Percentiles rank a stretch among this genome's conserved stretches.
Evolutionary conservation across 2,113 vertebrate genomes (phyloP).

Genomic region (Colistium nudipinnis): DNA sequence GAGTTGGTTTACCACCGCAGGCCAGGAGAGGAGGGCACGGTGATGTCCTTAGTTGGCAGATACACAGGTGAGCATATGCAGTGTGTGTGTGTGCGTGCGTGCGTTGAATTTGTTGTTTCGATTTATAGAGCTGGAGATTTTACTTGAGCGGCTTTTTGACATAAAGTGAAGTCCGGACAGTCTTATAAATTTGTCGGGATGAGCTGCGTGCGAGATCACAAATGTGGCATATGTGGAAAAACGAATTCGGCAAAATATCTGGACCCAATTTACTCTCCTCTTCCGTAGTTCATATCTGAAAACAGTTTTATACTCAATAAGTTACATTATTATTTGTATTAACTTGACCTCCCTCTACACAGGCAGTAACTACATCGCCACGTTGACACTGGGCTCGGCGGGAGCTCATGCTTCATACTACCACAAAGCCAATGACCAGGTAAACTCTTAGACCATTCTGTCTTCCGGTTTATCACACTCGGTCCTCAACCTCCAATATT

Average conservation of each 20-base stretch:
- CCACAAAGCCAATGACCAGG: slow-evolving; percentile 91
- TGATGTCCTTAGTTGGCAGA: slow-evolving; percentile 87
- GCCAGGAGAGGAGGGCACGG: slow-evolving; percentile 86
- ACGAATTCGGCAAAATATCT: no score
- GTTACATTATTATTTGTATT: neutral
- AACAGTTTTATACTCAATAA: no score
- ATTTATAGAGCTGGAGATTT: neutral
- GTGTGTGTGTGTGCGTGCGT: no score
- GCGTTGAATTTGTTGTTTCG: neutral
- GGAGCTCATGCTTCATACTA: slow-evolving; percentile 89
- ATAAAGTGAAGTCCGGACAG: no score
- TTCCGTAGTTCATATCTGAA: no score
- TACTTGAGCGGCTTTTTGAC: no score
- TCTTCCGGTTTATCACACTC: neutral
- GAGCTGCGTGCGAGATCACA: no score
- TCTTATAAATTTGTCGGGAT: no score
- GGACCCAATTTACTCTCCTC: no score
- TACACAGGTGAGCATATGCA: slow-evolving; percentile 80
- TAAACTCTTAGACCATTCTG: slow-evolving; percentile 18
- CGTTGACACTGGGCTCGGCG: slow-evolving; percentile 84
- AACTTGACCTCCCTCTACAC: neutral
- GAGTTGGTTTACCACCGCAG: slow-evolving; percentile 89
- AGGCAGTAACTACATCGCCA: slow-evolving; percentile 88
- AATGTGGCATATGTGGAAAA: no score
- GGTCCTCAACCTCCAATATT: neutral